These are phyloP conservation scores for Caenorhabditis becei DNA, from an alignment of 2,888 invertebrate genomes.

Conservation along the genomic window DNA sequence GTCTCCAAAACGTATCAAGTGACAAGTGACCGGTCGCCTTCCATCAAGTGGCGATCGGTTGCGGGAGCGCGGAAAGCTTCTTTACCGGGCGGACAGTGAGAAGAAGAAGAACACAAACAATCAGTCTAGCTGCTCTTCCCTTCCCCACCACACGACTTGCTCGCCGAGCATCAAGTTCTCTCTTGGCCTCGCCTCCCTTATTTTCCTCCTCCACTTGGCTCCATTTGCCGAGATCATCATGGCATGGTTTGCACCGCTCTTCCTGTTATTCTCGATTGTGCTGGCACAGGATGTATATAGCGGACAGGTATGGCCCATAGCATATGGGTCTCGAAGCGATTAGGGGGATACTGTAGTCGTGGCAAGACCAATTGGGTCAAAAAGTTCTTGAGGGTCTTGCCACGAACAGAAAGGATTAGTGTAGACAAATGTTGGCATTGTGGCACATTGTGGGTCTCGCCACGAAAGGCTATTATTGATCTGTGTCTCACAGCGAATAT, in stretches of 20 bases:
- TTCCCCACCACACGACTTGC: constrained; percentile 40
- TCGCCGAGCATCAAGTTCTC: constrained; percentile 31
- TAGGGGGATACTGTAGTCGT: background rate
- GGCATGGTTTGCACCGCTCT: constrained; percentile 15
- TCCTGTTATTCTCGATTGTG: constrained; percentile 18
- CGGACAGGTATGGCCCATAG: too few relatives aligned
- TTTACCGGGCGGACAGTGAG: constrained; percentile 3
- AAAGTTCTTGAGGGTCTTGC: too few relatives aligned
- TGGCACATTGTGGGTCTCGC: too few relatives aligned
- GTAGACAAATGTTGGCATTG: too few relatives aligned
- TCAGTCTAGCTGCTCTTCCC: constrained; percentile 32
- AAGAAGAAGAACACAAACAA: constrained; percentile 48
- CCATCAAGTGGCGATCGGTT: constrained; percentile 53
- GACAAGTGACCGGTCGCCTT: constrained; percentile 48
- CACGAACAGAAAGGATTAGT: too few relatives aligned
- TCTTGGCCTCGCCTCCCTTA: constrained; percentile 14
- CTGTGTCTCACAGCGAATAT: too few relatives aligned
- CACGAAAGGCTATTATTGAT: too few relatives aligned
- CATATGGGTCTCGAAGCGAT: too few relatives aligned
- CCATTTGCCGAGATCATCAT: constrained; percentile 26
- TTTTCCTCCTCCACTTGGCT: constrained; percentile 1
- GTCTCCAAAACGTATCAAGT: constrained; percentile 52
- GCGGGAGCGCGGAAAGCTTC: constrained; percentile 52
- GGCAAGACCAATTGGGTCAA: too few relatives aligned
- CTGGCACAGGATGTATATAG: constrained; percentile 38